Percentiles rank a stretch among this genome's conserved stretches.
Conservation (phyloP, 2,113 vertebrate genomes). For the Cephalopholis sonnerati region DNA sequence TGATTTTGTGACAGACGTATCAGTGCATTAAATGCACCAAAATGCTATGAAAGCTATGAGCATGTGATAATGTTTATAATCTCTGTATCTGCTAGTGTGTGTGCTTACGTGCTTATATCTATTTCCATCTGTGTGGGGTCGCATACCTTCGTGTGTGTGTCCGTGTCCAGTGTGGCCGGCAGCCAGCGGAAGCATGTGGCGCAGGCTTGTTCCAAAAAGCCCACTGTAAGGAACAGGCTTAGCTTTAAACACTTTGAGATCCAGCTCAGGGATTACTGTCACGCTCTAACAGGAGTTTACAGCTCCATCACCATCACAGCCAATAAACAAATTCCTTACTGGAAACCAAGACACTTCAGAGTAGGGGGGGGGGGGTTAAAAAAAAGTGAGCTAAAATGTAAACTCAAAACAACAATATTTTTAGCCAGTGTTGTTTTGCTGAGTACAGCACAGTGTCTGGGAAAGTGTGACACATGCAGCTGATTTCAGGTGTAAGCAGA, state of each 20-base stretch:
- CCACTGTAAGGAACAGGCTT: conserved; percentile 31
- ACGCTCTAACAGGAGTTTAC: conserved; percentile 44
- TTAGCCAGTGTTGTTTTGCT: conserved; percentile 8
- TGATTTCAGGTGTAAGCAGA: conserved; percentile 6
- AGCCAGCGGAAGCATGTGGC: conserved; percentile 38
- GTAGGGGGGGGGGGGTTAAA: neutral
- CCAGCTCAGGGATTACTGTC: conserved; percentile 40
- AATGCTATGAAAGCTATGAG: neutral
- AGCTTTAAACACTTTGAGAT: conserved; percentile 41
- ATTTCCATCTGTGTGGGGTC: conserved; percentile 16
- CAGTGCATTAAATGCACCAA: neutral
- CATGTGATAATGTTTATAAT: neutral
- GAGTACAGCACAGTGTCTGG: conserved; percentile 1
- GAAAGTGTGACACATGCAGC: neutral
- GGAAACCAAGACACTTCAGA: conserved; percentile 14
- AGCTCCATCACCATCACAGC: conserved; percentile 33
- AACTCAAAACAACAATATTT: neutral
- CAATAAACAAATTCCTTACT: conserved; percentile 38
- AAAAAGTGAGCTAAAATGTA: neutral
- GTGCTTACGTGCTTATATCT: neutral
- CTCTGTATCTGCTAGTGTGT: neutral
- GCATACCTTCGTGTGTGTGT: conserved; percentile 20
- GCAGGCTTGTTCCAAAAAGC: conserved; percentile 19
- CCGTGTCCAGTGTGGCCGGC: conserved; percentile 12
- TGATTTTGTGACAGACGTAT: neutral